Base-by-base conservation (phyloP, 2,113 vertebrate genomes). In the Sapayoa aenigma region DNA sequence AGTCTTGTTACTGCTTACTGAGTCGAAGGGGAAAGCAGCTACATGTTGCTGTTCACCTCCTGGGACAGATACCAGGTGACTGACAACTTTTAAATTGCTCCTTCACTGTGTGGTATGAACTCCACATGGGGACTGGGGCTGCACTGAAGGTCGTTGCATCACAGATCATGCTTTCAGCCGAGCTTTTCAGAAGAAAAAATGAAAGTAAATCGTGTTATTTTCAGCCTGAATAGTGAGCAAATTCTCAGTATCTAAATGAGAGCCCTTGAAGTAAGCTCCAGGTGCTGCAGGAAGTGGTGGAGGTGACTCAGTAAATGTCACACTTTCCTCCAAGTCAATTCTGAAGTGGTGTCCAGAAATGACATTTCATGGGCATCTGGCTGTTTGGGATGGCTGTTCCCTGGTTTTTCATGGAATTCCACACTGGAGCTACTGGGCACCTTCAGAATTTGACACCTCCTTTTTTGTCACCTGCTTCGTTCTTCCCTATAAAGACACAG, bases 281-380 rank as follows among this genome's bases (percentile, higher is more conserved):
- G 95, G 95, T 95, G 94, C 94, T 96, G 82, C 90, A 96, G 95
- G 95, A 96, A 96, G 93, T 95, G 89, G 92, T 94, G 84, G 75
- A 79, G 90, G 88, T 96, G 96, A 96, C 89, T 96, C 94, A 97
- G 93, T 96, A 95, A 95, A 87, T 95, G 96, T 95, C 90, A 93
- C 58, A 91, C 69, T 95, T 93, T 94, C 88, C 93, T 95, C 73
- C 81, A 93, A 95, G 86, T 94, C 84, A 80, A 60, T 90, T 91
- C 63, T 94, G 85, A 90, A 94, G 59, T 30, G 5, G 42, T 86
- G 67, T 81, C 88, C 94, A 92, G 84, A 92, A 96, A 93, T 92
- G 93, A 90, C 69, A 71, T 69, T 89, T 92, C 56, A 66, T 58
- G 41, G 83, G 88, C 66, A 92, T 87, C 81, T 94, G 81, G 42